Percentiles rank a stretch among this genome's conserved stretches.
These are phyloP conservation scores for Euura lappo DNA, from an alignment of 1,140 invertebrate genomes.

Conservation along the genomic window DNA sequence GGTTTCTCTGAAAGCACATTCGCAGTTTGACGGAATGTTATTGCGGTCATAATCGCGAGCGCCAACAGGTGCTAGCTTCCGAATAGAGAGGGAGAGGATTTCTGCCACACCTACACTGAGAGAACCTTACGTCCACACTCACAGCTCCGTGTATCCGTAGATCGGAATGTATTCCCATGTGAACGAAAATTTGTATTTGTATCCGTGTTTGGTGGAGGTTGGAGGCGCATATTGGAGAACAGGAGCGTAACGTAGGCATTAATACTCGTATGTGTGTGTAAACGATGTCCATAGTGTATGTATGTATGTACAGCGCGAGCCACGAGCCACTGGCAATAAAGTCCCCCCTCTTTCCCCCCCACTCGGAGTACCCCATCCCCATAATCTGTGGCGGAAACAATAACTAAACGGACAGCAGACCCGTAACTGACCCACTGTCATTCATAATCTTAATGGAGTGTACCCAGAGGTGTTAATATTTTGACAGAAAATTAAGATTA, in stretches of 20 bases:
- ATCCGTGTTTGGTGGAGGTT: too few species aligned
- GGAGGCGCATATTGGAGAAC: slow-evolving; percentile 14
- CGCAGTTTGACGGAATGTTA: slow-evolving; percentile 60
- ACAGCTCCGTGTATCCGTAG: too few species aligned
- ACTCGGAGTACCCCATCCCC: slow-evolving; percentile 44
- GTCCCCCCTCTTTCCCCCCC: slow-evolving; percentile 29
- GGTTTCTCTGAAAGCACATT: slow-evolving; percentile 19
- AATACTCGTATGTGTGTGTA: slow-evolving; percentile 25
- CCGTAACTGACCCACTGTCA: slow-evolving; percentile 35
- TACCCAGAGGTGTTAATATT: slow-evolving; percentile 18
- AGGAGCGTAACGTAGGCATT: slow-evolving; percentile 29
- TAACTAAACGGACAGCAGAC: slow-evolving; percentile 38
- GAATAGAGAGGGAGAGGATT: slow-evolving; percentile 25
- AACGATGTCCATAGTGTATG: too few species aligned
- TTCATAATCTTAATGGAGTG: slow-evolving; percentile 37
- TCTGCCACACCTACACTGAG: slow-evolving; percentile 5
- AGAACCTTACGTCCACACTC: not conserved
- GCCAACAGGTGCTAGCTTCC: slow-evolving; percentile 57
- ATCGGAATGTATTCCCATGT: too few species aligned
- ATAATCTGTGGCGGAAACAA: slow-evolving; percentile 51
- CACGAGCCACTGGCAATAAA: slow-evolving; percentile 45
- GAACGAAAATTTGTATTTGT: too few species aligned
- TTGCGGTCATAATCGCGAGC: slow-evolving; percentile 60
- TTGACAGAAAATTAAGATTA: slow-evolving; percentile 13
- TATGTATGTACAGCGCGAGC: not conserved